A percentile compares a stretch with the other conserved stretches of the same genome.
phyloP scores from a whole-genome alignment of 2,113 vertebrate genomes.

The Balaeniceps rex region DNA sequence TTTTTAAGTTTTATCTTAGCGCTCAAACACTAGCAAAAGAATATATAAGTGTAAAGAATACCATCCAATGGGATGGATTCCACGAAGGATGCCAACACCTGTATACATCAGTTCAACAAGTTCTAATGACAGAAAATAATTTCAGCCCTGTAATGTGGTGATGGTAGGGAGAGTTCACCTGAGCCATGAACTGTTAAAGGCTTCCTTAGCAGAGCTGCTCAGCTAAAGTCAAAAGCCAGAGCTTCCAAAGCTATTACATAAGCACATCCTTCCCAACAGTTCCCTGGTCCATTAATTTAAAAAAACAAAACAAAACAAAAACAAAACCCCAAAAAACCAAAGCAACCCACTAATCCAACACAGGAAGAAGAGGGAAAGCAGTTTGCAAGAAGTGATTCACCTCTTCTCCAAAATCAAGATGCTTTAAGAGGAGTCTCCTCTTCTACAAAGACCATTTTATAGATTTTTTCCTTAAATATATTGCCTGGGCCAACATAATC shows the following conservation, averaged over 20 bases:
- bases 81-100: background rate
- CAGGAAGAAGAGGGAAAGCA: background rate
- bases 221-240: background rate
- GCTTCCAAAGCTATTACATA: background rate
- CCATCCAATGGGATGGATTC: background rate
- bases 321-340: no score
- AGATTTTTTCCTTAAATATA: background rate
- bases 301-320: no score
- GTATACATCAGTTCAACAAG: background rate
- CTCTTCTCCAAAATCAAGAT: background rate
- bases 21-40: background rate
- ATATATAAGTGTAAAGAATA: background rate
- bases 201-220: background rate
- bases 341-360: background rate
- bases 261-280: background rate
- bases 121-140: background rate
- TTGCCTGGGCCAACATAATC: background rate
- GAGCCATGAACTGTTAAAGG: background rate
- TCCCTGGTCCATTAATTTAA: accelerated
- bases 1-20: background rate
- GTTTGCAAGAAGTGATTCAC: background rate
- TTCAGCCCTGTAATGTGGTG: background rate
- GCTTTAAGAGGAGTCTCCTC: background rate
- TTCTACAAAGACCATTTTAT: background rate
- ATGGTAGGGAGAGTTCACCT: background rate